Evolutionary conservation across 2,113 vertebrate species (phyloP).

Genomic region (Puntigrus tetrazona): DNA sequence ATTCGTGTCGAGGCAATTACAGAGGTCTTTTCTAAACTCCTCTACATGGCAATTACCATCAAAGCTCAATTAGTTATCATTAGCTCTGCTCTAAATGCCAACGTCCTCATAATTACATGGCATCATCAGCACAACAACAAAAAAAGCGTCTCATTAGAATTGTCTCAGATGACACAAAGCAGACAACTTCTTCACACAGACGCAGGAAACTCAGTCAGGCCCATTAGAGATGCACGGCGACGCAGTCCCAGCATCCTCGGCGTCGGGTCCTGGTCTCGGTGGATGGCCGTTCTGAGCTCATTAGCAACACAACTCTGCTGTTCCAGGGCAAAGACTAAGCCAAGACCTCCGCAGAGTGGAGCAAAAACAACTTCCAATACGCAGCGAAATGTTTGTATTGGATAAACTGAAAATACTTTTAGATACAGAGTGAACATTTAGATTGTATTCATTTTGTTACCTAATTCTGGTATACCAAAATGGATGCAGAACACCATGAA

Average conservation of each 20-base stretch:
- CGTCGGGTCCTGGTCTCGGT: background rate
- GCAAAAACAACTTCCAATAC: background rate
- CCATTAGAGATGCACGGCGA: slow-evolving; percentile 17
- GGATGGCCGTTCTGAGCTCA: background rate
- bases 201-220: background rate
- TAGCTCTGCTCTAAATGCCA: slow-evolving; percentile 25
- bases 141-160: slow-evolving; percentile 16
- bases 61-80: slow-evolving; percentile 30
- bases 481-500: background rate
- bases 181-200: background rate
- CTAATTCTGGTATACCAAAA: background rate
- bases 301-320: slow-evolving; percentile 9
- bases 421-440: background rate
- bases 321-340: background rate
- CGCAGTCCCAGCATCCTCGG: background rate
- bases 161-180: background rate
- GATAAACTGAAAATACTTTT: background rate
- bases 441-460: background rate
- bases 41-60: background rate
- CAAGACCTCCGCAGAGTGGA: background rate
- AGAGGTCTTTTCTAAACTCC: background rate
- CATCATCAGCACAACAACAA: background rate
- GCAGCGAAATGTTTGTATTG: background rate
- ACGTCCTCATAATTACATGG: background rate
- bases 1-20: background rate